phyloP scores from a whole-genome alignment of 2,113 vertebrate species.

The Delphinapterus leucas region DNA sequence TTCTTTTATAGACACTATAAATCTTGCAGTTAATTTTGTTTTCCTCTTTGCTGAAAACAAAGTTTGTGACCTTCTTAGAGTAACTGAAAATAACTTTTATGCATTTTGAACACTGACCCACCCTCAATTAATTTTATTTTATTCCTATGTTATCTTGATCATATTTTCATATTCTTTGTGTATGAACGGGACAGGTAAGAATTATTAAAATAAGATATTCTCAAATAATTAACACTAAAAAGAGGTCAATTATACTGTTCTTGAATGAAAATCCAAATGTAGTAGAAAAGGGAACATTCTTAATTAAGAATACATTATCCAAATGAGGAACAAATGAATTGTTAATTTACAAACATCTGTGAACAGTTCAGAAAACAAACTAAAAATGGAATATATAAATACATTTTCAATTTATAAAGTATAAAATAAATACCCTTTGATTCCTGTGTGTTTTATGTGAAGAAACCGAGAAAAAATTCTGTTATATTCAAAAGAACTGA shows the following conservation, averaged over 20 bases:
- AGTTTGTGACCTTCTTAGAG: neutral
- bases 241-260: neutral
- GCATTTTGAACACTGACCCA: neutral
- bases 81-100: conserved; percentile 11
- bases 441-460: neutral
- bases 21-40: conserved; percentile 15
- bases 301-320: neutral
- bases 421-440: neutral
- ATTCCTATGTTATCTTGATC: neutral
- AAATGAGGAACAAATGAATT: neutral
- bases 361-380: neutral
- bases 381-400: neutral
- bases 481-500: neutral
- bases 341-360: neutral
- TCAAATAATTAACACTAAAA: conserved; percentile 31
- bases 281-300: neutral
- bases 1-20: neutral
- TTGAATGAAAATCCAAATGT: conserved; percentile 1
- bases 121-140: neutral
- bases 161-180: neutral
- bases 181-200: neutral
- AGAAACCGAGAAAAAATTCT: neutral
- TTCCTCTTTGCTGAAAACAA: neutral
- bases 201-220: conserved; percentile 36
- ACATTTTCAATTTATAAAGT: neutral